Evolutionary conservation across 2,888 invertebrate genomes (phyloP), one percentile per base, ranked within the genome.

Genomic region (Plagiodera versicolora): DNA sequence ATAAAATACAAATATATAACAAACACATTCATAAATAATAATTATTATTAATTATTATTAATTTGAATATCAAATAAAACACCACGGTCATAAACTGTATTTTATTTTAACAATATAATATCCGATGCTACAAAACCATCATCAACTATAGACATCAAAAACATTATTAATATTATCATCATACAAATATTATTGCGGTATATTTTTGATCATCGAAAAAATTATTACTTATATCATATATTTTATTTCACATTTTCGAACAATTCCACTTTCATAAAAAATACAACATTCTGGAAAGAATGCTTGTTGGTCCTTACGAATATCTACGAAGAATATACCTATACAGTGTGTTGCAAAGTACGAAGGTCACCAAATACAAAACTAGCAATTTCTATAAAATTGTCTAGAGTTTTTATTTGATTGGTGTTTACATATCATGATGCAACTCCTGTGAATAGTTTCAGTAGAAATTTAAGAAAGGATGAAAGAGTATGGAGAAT

Each of bases 121-220:
- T 61, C 39, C 14, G 49, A 45, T 46, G 16, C 17, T 44, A 48
- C 24, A 32, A 48, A 44, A 48, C 24, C 28, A 35, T 14, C 45
- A 60, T 50, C 51, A 50, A 32, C 35, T 46, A 19, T 18, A 54
- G 52, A 61, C 61, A 57, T 57, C 52, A 52, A 57, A 52, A 56
- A 53, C 48, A 48, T 32, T 16, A 39, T 49, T 39, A 50, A 20
- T 28, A 39, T 58, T 24, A 53, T 46, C 57, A 45, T 55, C 57
- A 45, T 55, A 51, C 51, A 49, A 50, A 54, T 28, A 39, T 61
- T 61, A 61, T 61, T 61, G 61, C 61, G 57, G 47, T 8, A 60
- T 52, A 60, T 60, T 45, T 53, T 53, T 44, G 44, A 44, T 39
- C 39, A 39, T 39, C 39, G 14, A 39, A 14, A 39, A 14, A 39